These are phyloP conservation scores for Hippocampus zosterae DNA, from an alignment of 2,113 vertebrate genomes.

Conservation along the genomic window DNA sequence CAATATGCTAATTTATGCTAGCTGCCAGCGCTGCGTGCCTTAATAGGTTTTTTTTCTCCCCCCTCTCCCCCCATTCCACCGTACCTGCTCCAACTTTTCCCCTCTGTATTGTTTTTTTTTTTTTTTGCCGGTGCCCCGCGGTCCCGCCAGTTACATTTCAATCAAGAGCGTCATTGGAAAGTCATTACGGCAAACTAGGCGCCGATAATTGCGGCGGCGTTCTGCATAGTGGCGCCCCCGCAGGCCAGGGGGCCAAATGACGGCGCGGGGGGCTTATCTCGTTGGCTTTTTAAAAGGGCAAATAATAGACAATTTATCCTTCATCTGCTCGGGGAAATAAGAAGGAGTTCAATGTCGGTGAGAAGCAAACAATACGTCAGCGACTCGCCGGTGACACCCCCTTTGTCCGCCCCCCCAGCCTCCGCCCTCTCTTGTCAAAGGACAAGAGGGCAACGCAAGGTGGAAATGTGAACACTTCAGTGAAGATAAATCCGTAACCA, in stretches of 20 bases:
- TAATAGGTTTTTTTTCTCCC: constrained; percentile 72
- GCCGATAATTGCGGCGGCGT: constrained; percentile 76
- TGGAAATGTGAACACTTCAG: too few relatives aligned
- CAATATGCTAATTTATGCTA: constrained; percentile 99
- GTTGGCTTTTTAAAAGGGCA: constrained; percentile 74
- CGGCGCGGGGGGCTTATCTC: constrained; percentile 77
- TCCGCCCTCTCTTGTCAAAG: neutral
- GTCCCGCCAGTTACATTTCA: constrained; percentile 81
- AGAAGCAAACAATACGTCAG: neutral
- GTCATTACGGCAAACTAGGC: constrained; percentile 77
- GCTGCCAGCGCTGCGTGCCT: constrained; percentile 88
- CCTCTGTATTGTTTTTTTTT: constrained; percentile 49
- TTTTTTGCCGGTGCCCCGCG: constrained; percentile 70
- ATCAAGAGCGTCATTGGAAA: constrained; percentile 78
- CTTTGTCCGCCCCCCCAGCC: neutral
- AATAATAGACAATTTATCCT: constrained; percentile 89
- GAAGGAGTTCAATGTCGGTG: constrained; percentile 79
- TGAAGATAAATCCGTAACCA: too few relatives aligned
- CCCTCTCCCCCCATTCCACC: constrained; percentile 8
- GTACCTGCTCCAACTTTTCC: constrained; percentile 75
- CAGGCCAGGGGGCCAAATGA: constrained; percentile 79
- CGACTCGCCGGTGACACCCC: neutral
- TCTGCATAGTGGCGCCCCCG: constrained; percentile 85
- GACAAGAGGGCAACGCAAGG: too few relatives aligned
- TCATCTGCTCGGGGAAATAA: constrained; percentile 80